Evolutionary conservation across 1,140 invertebrate genomes (phyloP), one percentile per base, ranked within the genome.

Genomic region (Pollicipes pollicipes): DNA sequence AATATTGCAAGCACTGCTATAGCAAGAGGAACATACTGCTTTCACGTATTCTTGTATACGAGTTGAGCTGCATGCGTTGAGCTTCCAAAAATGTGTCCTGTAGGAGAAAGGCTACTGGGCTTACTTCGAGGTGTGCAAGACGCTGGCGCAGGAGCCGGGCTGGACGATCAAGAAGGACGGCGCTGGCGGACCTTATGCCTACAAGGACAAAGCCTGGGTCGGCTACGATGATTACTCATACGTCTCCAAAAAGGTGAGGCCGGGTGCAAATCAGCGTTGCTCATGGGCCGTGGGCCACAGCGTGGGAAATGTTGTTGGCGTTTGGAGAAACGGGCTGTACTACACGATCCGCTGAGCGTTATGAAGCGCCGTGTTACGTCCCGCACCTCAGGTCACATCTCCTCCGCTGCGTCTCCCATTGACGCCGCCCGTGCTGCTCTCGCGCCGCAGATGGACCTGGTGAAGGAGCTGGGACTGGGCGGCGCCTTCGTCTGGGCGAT

Each of bases 121-220:
- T 3, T 78, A 76, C 68, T 81, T 81, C 69, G 81, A 89, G 84
- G 85, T 89, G 26, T 90, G 88, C 74, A 85, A 90, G 71, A 83
- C 87, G 73, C 76, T 86, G 68, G 78, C 81, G n/a, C 83, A 87
- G 74, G 83, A 84, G 13, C 27, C 64, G 8, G 81, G 82, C 32
- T 90, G 88, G 84, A 76, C 75, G 1, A 82, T 80, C 68, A 79
- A 81, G 10, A 80, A 84, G 71, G 88, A 91, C 75, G 82, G 84
- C 64, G 83, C 83, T n/a, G 88, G 88, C 13, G 84, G 84, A 37
- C 84, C 90, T 0, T 93, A 87, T 76, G 82, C 88, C 21, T 85
- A 86, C 24, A 84, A 85, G 30, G 88, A 85, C 17, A 85, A 90
- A 75, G 89, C 92, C 75, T 94, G 91, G 91, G 83, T 93, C 66